Evolutionary conservation across 2,888 invertebrate genomes (phyloP), one percentile per base, ranked within the genome.

Genomic region (Mythimna pallens): DNA sequence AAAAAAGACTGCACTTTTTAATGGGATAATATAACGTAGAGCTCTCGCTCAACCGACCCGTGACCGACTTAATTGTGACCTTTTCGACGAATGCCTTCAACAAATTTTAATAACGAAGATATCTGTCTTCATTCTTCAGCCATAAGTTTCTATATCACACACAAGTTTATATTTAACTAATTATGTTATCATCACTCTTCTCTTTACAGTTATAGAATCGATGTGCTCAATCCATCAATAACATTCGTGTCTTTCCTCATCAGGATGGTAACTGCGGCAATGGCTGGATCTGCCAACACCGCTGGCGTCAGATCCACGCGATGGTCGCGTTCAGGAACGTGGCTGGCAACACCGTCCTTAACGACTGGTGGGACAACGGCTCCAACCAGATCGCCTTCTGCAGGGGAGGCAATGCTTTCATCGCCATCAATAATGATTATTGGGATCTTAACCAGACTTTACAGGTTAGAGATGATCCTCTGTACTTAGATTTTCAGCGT

Each of bases 261-360:
- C 14, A 96, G 96, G 96, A 96, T 67, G 85, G 83, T 0, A 83
- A 92, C 0, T 98, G 98, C 87, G 96, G 96, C 1, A 97, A 97
- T 82, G 98, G 97, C 9, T 98, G 98, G 98, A 92, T 98, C 0
- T 98, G 98, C 88, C 98, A 98, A 92, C 98, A 98, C 90, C 96
- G 98, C 2, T 98, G 98, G 98, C 93, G 97, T 1, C 97, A 97
- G 89, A 98, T 98, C 84, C 97, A 95, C 92, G 97, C 97, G 77
- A 98, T 98, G 98, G 97, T 98, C 0, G 96, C 89, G 0, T 98
- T 98, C 91, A 96, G 97, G 76, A 98, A 98, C 86, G 96, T 94
- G 0, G 98, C 97, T 0, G 95, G 94, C n/a, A 94, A 92, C 55
- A 96, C 97, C 0, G 89, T 85, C 0, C 71, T 97, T 0, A 95